Conservation (phyloP, 2,888 invertebrate genomes). For the Philonicus albiceps region DNA sequence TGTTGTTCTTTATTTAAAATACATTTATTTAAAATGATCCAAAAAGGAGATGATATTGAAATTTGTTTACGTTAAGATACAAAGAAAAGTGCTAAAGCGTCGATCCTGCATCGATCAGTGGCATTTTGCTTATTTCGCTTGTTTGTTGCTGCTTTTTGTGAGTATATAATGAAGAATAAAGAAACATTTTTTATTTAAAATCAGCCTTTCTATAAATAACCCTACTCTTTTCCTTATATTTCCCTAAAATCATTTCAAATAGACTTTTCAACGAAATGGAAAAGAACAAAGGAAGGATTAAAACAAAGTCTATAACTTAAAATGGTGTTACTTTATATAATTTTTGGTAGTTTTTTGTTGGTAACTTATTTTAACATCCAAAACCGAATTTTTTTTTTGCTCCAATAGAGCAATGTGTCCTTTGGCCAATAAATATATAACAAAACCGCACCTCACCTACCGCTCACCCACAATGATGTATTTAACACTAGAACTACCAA, state of each 20-base stretch:
- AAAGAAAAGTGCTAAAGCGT: constrained; percentile 35
- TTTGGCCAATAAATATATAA: too few relatives aligned
- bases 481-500: too few relatives aligned
- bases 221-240: background rate
- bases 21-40: constrained; percentile 18
- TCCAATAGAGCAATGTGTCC: too few relatives aligned
- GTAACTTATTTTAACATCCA: too few relatives aligned
- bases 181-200: constrained; percentile 40
- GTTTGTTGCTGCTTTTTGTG: constrained; percentile 44
- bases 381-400: too few relatives aligned
- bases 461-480: too few relatives aligned
- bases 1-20: constrained; percentile 35
- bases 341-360: too few relatives aligned
- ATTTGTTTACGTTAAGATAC: constrained; percentile 33
- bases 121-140: constrained; percentile 42
- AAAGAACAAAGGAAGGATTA: background rate
- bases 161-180: constrained; percentile 42
- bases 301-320: too few relatives aligned
- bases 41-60: constrained; percentile 14
- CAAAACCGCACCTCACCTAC: too few relatives aligned
- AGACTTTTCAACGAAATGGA: background rate
- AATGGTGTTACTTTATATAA: too few relatives aligned
- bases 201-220: background rate
- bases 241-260: background rate
- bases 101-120: background rate